Evolutionary conservation across 2,797 vertebrate genomes (phyloP).

Genomic region (Mormyrus proboscirostris): DNA sequence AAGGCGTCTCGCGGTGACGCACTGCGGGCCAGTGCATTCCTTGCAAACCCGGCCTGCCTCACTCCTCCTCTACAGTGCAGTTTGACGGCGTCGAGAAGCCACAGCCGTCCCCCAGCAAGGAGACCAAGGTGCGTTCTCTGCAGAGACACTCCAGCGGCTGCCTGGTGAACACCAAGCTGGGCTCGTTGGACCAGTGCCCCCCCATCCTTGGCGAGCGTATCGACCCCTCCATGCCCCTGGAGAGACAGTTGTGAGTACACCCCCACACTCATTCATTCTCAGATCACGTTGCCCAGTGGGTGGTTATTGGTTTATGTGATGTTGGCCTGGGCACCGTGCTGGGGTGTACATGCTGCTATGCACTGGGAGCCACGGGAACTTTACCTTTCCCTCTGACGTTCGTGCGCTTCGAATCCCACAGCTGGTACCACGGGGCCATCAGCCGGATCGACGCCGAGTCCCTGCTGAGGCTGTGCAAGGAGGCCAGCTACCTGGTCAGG

Average conservation of each 20-base stretch:
- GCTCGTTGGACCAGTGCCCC: constrained; percentile 67
- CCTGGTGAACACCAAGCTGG: constrained; percentile 77
- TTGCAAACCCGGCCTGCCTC: neutral
- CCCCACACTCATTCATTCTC: neutral
- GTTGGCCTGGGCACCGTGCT: neutral
- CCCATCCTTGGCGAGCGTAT: constrained; percentile 60
- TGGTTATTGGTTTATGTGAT: neutral
- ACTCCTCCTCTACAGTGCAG: constrained; percentile 64
- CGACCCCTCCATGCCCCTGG: constrained; percentile 83
- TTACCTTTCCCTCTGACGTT: neutral
- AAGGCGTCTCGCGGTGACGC: neutral
- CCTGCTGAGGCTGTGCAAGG: constrained; percentile 89
- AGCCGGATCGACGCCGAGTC: constrained; percentile 91
- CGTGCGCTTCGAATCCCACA: constrained; percentile 35
- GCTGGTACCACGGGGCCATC: constrained; percentile 98
- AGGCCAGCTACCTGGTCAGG: constrained; percentile 96
- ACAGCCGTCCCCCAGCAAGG: constrained; percentile 77
- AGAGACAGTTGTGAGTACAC: constrained; percentile 91
- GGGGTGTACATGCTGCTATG: neutral
- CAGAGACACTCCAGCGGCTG: constrained; percentile 77
- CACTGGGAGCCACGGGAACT: neutral
- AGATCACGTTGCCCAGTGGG: neutral
- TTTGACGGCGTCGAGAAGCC: constrained; percentile 76
- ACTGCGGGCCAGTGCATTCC: neutral
- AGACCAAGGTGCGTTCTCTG: constrained; percentile 73